phyloP scores from a whole-genome alignment of 2,888 invertebrate genomes.

The Sepiola atlantica region DNA sequence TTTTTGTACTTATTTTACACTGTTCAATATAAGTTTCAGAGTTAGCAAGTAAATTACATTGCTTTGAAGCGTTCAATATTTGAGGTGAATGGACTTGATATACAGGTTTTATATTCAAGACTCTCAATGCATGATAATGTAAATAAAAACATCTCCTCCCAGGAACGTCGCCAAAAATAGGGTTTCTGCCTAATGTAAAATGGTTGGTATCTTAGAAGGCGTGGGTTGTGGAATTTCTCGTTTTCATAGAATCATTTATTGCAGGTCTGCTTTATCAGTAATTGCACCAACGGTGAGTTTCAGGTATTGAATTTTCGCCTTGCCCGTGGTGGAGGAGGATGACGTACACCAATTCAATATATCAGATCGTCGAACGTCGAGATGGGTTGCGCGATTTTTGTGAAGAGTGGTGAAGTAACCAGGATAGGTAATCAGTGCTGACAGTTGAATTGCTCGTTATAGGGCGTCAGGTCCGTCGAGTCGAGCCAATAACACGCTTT shows the following conservation, averaged over 20 bases:
- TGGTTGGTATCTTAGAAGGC: background rate
- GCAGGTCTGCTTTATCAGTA: background rate
- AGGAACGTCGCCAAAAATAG: no score
- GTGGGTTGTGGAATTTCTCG: background rate
- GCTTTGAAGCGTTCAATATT: no score
- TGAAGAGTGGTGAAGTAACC: slow-evolving; percentile 1
- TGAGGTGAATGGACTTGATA: no score
- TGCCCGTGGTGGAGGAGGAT: background rate
- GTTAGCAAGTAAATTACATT: no score
- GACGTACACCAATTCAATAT: background rate
- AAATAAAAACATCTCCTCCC: background rate
- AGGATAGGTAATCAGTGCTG: slow-evolving; percentile 8
- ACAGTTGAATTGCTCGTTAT: slow-evolving; percentile 13
- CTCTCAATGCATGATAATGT: background rate
- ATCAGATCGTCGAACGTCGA: background rate
- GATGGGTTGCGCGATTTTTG: background rate
- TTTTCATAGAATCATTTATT: background rate
- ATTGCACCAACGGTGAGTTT: background rate
- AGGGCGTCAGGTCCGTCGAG: background rate
- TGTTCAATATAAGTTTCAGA: no score
- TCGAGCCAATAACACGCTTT: background rate
- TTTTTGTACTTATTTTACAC: no score
- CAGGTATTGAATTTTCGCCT: background rate
- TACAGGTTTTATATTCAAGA: no score
- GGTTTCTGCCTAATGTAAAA: background rate